Base-by-base conservation (phyloP, 2,888 invertebrate species). In the Drosophila formosana region DNA sequence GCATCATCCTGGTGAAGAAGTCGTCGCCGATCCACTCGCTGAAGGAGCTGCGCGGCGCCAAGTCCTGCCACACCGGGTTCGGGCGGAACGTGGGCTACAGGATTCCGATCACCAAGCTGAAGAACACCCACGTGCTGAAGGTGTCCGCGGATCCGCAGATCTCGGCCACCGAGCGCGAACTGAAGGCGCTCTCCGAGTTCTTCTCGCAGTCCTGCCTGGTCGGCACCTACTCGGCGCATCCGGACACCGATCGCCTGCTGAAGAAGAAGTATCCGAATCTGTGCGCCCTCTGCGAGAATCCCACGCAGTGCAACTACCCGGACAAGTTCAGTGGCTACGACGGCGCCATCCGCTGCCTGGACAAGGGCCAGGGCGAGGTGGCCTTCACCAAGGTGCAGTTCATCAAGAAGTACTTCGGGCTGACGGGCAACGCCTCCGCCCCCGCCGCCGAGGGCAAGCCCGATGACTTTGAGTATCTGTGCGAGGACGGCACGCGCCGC, bases 31-130 rank as follows among this genome's bases (percentile, higher is more conserved):
- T 97, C 66, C 94, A 94, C 78, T 94, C 93, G 61, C 92, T 97
- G 60, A 94, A 95, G 76, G 95, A 95, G 57, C 93, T 98, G 58
- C 94, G 94, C 74, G 96, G 96, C 0, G 94, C 96, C 52, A 96
- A 95, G 83, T 97, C 97, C 0, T 98, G 98, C 85, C 97, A 97
- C 90, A 97, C 97, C 3, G 97, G 97, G 9, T 95, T 97, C 68
- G 97, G 97, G 60, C 95, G 97, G 72, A 97, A 97, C 88, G 97
- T 97, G 6, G 98, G 98, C 26, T 98, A 97, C 93, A 96, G 97
- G 94, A 95, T 96, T 61, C 96, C 96, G 0, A 93, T 96, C 9
- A 96, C 96, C 0, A 96, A 96, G 93, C 92, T 98, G 82, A 95
- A 96, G 93, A 95, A 96, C 71, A 93, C 95, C 86, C 93, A 95